Evolutionary conservation across 2,888 invertebrate species (phyloP), one percentile per base, ranked within the genome.

Genomic region (Tetranychus truncatus): DNA sequence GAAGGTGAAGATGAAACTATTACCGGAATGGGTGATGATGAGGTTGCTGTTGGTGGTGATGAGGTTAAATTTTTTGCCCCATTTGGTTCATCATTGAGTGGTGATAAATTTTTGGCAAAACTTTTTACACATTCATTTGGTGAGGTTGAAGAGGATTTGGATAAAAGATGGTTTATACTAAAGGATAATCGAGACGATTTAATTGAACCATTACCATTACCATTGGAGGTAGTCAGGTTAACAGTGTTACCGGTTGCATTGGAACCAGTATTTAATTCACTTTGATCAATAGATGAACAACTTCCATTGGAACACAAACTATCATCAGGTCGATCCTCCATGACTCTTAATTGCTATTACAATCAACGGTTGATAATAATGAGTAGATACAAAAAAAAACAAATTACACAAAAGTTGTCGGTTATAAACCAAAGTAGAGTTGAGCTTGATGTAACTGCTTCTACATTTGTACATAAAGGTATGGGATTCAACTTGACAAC

Each of bases 11-110:
- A 21, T 69, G 21, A 24, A 11, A 21, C 8, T 20, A 21, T 69
- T 69, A 20, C 21, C 20, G 34, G 21, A 20, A 11, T 11, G 11
- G 69, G 69, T 69, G 69, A 20, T 24, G 69, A 4, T 69, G 69
- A 24, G 69, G 34, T 69, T 20, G 69, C 21, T 69, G 67, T 21
- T 67, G 69, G 69, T 69, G 66, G 7, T 66, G 66, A 66, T 66
- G 66, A 20, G 66, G 4, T 24, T 24, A 24, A 24, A 24, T 24
- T 5, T 34, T 34, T 34, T 34, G 34, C 34, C 34, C 34, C 34
- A 34, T 34, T 34, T 5, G 34, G 4, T 34, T 34, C 34, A 34
- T 34, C 66, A 66, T 20, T 66, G 7, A 20, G 66, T 20, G 66
- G 66, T 9, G 66, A 20, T 66, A 34, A 0, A 34, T 34, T 34